A percentile compares a stretch with the other conserved stretches of the same genome.
phyloP scores from a whole-genome alignment of 2,888 invertebrate genomes.

The Melipona beecheii region DNA sequence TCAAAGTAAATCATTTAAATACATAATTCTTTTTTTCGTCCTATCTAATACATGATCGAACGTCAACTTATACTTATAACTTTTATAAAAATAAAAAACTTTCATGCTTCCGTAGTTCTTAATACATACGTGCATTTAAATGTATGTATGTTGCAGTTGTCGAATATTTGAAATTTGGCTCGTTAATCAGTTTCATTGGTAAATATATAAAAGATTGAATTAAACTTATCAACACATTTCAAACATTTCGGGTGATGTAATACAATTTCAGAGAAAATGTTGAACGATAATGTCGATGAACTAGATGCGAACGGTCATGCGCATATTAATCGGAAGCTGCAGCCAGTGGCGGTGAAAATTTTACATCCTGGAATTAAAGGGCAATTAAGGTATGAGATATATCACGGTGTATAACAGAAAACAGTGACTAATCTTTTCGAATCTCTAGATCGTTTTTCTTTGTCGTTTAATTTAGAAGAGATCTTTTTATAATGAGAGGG shows the following conservation, averaged over 20 bases:
- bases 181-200: constrained; percentile 42
- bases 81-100: constrained; percentile 38
- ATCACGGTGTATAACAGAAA: neutral
- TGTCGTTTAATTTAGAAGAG: constrained; percentile 72
- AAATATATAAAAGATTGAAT: constrained; percentile 13
- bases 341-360: constrained; percentile 83
- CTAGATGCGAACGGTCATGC: neutral
- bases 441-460: constrained; percentile 2
- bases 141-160: constrained; percentile 55
- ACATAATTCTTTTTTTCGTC: neutral
- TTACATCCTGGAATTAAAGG: constrained; percentile 83
- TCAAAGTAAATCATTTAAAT: constrained; percentile 44
- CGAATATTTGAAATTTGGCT: constrained; percentile 63
- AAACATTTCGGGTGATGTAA: neutral
- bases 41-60: neutral
- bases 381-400: constrained; percentile 71
- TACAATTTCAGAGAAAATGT: constrained; percentile 53
- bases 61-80: neutral
- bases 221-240: neutral
- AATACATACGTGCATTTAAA: neutral
- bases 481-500: constrained; percentile 82
- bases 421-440: neutral
- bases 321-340: constrained; percentile 51
- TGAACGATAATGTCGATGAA: constrained; percentile 10
- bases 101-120: neutral